Percentiles rank a stretch among this genome's conserved stretches.
phyloP scores from a whole-genome alignment of 2,113 vertebrate genomes.

The Melanostigma gelatinosum region DNA sequence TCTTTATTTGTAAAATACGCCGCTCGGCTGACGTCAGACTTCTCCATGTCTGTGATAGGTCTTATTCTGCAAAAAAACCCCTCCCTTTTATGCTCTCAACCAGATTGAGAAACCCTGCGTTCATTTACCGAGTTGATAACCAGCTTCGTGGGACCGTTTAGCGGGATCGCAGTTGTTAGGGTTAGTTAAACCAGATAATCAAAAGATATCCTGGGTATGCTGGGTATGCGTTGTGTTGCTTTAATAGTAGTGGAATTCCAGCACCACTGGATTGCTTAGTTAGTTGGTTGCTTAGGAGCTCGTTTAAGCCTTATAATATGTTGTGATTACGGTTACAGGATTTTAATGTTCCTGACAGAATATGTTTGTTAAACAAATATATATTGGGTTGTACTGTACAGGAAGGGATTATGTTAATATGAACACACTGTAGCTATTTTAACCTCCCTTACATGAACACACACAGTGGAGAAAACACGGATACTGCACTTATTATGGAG shows the following conservation, averaged over 20 bases:
- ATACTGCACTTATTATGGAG: slow-evolving; percentile 43
- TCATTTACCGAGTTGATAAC: too few species aligned
- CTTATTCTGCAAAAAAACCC: too few species aligned
- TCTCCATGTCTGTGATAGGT: too few species aligned
- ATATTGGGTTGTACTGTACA: neutral
- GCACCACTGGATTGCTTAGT: neutral
- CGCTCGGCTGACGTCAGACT: too few species aligned
- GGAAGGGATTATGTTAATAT: neutral
- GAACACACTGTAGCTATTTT: neutral
- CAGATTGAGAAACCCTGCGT: too few species aligned
- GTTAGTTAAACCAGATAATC: too few species aligned
- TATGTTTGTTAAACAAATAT: neutral
- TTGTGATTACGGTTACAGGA: neutral
- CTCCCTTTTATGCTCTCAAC: too few species aligned
- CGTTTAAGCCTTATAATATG: neutral
- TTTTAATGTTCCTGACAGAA: neutral
- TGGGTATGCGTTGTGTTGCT: too few species aligned
- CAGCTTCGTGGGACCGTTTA: too few species aligned
- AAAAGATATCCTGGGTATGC: too few species aligned
- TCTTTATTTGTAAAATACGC: too few species aligned
- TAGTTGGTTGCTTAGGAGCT: neutral
- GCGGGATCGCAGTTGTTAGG: too few species aligned
- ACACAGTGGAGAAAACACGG: slow-evolving; percentile 23
- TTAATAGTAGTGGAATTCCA: neutral
- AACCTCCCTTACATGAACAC: slow-evolving; percentile 20